Percentiles rank a stretch among this genome's conserved stretches.
Evolutionary conservation across 2,888 invertebrate species (phyloP).

Genomic region (Monopis laevigella): DNA sequence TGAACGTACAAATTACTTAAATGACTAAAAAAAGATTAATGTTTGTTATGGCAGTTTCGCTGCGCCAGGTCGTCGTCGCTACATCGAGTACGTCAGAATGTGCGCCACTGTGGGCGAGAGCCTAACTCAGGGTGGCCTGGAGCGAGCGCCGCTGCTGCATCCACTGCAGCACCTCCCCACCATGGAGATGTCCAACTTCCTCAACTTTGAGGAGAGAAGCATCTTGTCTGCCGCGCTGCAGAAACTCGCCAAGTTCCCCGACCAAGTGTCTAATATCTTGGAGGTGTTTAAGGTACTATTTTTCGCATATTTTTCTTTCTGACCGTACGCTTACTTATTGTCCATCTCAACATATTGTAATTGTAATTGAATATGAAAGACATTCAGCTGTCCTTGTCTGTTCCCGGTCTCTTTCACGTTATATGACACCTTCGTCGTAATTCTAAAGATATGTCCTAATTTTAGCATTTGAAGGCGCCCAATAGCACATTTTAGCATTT

Average conservation of each 20-base stretch:
- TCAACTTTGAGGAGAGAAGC: slow-evolving; percentile 78
- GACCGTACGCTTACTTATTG: too few species aligned
- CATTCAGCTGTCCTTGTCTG: too few species aligned
- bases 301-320: too few species aligned
- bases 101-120: slow-evolving; percentile 74
- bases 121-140: slow-evolving; percentile 71
- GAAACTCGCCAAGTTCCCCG: slow-evolving; percentile 72
- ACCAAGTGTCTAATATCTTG: slow-evolving; percentile 73
- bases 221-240: slow-evolving; percentile 71
- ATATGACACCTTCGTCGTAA: too few species aligned
- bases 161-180: slow-evolving; percentile 78
- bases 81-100: slow-evolving; percentile 75
- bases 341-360: too few species aligned
- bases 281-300: slow-evolving; percentile 74
- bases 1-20: too few species aligned
- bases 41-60: slow-evolving; percentile 61
- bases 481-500: too few species aligned
- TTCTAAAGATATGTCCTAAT: too few species aligned
- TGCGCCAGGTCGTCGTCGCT: slow-evolving; percentile 67
- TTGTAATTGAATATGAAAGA: too few species aligned
- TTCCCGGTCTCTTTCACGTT: too few species aligned
- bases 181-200: slow-evolving; percentile 71
- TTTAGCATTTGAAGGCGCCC: too few species aligned
- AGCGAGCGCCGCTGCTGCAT: slow-evolving; percentile 72
- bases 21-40: neutral